Conservation (phyloP, 2,113 vertebrate genomes). For the Ammospiza caudacuta region DNA sequence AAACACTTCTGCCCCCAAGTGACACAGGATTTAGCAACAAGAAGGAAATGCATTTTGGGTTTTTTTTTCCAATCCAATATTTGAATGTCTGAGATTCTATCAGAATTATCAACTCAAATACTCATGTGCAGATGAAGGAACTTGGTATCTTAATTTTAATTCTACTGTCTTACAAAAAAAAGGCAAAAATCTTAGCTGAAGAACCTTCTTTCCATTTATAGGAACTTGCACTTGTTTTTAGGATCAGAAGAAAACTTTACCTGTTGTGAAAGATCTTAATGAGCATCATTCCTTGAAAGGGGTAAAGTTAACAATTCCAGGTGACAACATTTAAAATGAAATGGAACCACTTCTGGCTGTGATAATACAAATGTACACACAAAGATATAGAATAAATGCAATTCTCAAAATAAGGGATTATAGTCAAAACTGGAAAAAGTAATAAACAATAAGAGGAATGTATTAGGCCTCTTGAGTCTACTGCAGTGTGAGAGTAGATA, state of each 20-base stretch:
- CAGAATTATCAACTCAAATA: neutral
- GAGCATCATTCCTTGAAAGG: neutral
- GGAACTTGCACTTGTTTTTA: neutral
- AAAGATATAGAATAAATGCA: neutral
- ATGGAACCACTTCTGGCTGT: neutral
- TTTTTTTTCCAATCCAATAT: neutral
- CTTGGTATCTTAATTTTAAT: neutral
- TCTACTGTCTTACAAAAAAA: neutral
- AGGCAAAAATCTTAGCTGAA: neutral
- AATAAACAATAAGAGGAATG: neutral
- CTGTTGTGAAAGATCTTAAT: neutral
- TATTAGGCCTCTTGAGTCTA: neutral
- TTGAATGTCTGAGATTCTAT: neutral
- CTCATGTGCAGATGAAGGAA: neutral
- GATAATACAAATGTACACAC: neutral
- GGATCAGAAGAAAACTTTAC: neutral
- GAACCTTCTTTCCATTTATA: neutral
- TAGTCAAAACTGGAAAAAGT: neutral
- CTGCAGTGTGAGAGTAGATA: neutral
- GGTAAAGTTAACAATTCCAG: neutral
- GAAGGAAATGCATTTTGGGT: neutral
- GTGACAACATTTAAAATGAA: neutral
- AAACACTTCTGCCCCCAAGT: neutral
- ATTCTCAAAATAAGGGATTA: neutral
- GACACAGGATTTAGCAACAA: neutral